Base-by-base conservation (phyloP, 1,140 invertebrate genomes). In the Drosophila bipectinata region DNA sequence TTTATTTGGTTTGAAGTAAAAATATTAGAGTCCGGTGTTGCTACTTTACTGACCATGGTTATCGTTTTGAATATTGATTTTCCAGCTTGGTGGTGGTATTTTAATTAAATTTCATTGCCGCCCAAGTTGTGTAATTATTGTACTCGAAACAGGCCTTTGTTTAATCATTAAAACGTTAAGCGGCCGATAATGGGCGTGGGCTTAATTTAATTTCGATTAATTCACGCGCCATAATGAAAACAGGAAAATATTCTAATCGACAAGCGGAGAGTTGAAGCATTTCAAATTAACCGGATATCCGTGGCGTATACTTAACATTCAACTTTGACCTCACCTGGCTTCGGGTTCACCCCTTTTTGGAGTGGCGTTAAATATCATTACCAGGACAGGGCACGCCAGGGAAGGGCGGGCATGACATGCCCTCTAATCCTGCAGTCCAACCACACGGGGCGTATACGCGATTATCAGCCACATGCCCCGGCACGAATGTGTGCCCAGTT, bases 381-480 rank as follows among this genome's bases (percentile, higher is more conserved):
- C 32, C 32, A 32, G 1, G 32, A 10, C 32, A 32, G 32, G 32
- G 10, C 34, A 37, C 26, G 26, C 6, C 26, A 28, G 26, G 5
- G 34, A 10, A 4, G 10, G 34, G 10, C 21, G 21, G 21, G 21
- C 21, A 21, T 3, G 21, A 0, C 21, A 3, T 21, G 21, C 49
- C 15, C 68, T 68, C 55, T 52, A 68, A 75, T 68, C 66, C 58
- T 18, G 7, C 21, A 15, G 48, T 21, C 37, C n/a, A 32, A 47
- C 30, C 64, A 49, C 55, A 68, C 80, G 37, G 51, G 52, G 81
- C 81, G 80, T 84, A 84, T 84, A 57, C 67, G 72, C 53, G 77
- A 77, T 80, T 87, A 81, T 77, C 77, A 64, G 82, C 48, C 51
- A 48, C 68, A 58, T 73, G 45, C 60, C 61, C 26, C 32, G 44